phyloP scores from a whole-genome alignment of 2,888 invertebrate genomes.

The Cryptus armator region DNA sequence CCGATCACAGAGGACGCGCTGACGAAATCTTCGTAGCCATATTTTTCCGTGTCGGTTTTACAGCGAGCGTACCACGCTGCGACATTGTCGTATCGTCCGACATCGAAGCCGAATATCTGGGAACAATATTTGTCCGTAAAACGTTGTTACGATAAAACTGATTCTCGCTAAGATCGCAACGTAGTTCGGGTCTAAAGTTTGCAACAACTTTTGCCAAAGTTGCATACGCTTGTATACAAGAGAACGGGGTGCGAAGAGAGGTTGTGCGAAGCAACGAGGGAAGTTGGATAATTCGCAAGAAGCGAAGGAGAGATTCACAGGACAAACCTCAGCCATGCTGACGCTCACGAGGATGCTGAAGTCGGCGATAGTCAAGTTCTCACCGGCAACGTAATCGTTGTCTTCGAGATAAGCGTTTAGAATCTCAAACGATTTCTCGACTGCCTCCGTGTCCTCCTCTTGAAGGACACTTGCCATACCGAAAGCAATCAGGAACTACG shows the following conservation, averaged over 20 bases:
- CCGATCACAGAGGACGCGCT: conserved; percentile 74
- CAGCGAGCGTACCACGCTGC: conserved; percentile 89
- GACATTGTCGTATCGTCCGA: conserved; percentile 87
- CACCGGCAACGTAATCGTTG: conserved; percentile 89
- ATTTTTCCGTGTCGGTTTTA: conserved; percentile 88
- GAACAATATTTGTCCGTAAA: conserved; percentile 2
- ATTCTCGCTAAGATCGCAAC: not conserved
- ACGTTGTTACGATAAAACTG: not conserved
- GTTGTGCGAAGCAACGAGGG: too few species aligned
- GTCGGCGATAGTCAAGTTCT: conserved; percentile 90
- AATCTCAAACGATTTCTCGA: conserved; percentile 88
- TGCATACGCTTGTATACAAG: not conserved
- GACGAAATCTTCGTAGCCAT: conserved; percentile 88
- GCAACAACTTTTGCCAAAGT: too few species aligned
- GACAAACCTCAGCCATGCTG: conserved; percentile 86
- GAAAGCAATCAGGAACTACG: conserved; percentile 88
- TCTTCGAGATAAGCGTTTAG: conserved; percentile 88
- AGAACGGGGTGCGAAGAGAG: too few species aligned
- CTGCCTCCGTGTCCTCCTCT: conserved; percentile 79
- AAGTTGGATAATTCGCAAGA: too few species aligned
- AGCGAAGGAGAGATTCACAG: not conserved
- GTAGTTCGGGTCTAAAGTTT: not conserved
- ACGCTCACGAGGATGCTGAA: conserved; percentile 88
- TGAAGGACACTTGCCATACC: conserved; percentile 77
- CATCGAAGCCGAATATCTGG: conserved; percentile 87